These are phyloP conservation scores for Calidris pugnax DNA, from an alignment of 2,113 vertebrate species.

Conservation along the genomic window DNA sequence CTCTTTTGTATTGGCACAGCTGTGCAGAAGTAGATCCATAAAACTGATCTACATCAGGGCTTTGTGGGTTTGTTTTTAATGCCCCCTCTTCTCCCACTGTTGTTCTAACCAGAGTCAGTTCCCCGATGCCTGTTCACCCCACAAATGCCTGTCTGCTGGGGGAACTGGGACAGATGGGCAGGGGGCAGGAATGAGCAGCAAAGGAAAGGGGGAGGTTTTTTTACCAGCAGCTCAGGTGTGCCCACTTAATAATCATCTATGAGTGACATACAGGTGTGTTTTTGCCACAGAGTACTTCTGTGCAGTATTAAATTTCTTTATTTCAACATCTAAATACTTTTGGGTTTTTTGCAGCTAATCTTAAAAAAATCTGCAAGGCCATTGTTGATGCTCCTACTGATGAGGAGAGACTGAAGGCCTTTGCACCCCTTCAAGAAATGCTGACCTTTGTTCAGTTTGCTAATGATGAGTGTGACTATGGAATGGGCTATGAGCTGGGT, in stretches of 20 bases:
- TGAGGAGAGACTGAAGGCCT: conserved; percentile 88
- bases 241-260: background rate
- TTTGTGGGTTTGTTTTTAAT: background rate
- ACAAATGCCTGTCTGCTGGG: background rate
- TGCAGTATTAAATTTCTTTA: background rate
- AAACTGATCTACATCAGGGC: background rate
- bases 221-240: background rate
- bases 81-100: background rate
- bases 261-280: accelerated
- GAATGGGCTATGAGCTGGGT: conserved; percentile 96
- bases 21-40: background rate
- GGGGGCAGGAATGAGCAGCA: background rate
- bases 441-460: conserved; percentile 96
- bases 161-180: background rate
- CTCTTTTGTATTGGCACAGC: background rate
- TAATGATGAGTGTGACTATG: conserved; percentile 98
- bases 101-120: background rate
- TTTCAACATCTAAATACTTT: background rate
- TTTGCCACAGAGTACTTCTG: background rate
- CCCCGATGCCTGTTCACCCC: background rate
- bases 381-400: conserved; percentile 88
- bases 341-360: conserved; percentile 73
- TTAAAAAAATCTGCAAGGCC: conserved; percentile 91
- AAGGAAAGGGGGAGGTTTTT: background rate
- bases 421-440: conserved; percentile 94